Conservation (phyloP, 1,140 invertebrate species). For the Chironomus striatipennis region DNA sequence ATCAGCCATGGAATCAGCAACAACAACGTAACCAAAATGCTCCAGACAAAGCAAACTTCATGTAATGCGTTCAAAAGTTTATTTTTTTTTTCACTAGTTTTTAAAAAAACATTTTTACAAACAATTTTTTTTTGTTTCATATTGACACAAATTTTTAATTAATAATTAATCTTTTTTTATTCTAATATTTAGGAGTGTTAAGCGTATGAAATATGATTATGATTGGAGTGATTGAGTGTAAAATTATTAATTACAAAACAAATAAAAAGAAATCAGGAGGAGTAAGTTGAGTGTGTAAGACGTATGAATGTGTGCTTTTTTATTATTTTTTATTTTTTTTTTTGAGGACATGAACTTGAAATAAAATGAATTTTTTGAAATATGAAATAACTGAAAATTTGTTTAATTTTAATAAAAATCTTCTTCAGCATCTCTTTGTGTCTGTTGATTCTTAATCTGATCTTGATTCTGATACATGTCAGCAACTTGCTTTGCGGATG, state of each 20-base stretch:
- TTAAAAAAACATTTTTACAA: neutral
- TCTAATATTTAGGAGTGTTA: neutral
- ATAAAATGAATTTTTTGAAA: conserved; percentile 10
- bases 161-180: neutral
- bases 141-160: neutral
- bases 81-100: neutral
- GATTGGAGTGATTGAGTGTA: neutral
- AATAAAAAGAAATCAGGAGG: neutral
- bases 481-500: conserved; percentile 77
- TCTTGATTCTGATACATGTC: conserved; percentile 82
- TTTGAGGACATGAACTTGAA: neutral
- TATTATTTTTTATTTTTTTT: neutral
- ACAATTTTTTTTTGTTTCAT: neutral
- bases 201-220: neutral
- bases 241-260: neutral
- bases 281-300: neutral
- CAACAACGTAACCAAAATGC: neutral
- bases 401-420: conserved; percentile 54
- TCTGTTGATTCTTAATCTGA: conserved; percentile 74
- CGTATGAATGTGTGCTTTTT: neutral
- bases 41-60: neutral
- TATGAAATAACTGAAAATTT: neutral
- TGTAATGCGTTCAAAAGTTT: conserved; percentile 11
- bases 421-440: conserved; percentile 44
- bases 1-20: conserved; percentile 22